These are phyloP conservation scores for Lampris incognitus DNA, from an alignment of 2,113 vertebrate genomes.

Conservation along the genomic window DNA sequence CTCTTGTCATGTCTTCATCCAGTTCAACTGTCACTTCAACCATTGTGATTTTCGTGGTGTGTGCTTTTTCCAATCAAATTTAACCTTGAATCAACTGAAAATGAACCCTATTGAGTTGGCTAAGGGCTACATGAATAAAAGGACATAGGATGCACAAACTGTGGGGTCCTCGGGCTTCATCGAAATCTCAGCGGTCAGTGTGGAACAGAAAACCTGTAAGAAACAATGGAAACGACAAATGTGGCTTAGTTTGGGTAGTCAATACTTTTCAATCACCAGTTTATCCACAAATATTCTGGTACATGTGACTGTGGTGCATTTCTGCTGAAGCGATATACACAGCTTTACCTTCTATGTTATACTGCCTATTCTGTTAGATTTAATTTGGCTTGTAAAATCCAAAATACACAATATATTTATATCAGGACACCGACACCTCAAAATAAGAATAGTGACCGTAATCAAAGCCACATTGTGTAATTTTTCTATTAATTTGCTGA, in stretches of 20 bases:
- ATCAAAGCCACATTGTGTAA: too few species aligned
- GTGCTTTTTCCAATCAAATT: neutral
- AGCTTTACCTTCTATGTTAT: too few species aligned
- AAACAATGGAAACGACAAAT: constrained; percentile 39
- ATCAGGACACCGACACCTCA: too few species aligned
- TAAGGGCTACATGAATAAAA: neutral
- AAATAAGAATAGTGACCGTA: too few species aligned
- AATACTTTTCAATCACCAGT: neutral
- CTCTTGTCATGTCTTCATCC: constrained; percentile 35
- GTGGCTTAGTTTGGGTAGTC: neutral
- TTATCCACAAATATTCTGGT: neutral
- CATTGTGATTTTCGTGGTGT: constrained; percentile 22
- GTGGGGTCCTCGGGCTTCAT: constrained; percentile 17
- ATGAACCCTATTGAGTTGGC: neutral
- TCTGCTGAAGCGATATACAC: neutral
- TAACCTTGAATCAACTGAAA: neutral
- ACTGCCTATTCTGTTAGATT: too few species aligned
- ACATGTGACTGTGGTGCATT: neutral
- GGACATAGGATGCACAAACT: neutral
- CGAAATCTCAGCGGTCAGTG: neutral
- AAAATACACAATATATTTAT: too few species aligned
- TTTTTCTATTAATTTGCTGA: too few species aligned
- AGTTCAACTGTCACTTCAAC: constrained; percentile 35
- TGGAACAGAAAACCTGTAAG: too few species aligned
- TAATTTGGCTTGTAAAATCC: too few species aligned